phyloP scores from a whole-genome alignment of 2,113 vertebrate species.

The Penelope pileata region DNA sequence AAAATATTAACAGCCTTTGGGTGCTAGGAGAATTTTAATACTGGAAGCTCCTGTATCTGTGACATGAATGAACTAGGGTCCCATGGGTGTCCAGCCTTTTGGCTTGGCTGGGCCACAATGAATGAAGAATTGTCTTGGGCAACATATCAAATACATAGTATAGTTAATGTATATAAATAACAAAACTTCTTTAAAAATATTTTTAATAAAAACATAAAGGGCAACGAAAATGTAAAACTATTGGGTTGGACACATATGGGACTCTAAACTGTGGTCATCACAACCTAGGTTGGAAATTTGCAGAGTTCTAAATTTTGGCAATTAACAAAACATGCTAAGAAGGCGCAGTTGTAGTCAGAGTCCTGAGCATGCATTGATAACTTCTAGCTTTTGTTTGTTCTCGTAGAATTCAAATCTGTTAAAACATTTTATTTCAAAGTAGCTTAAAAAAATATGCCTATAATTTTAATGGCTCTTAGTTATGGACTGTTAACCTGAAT shows the following conservation, averaged over 20 bases:
- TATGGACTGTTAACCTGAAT: not conserved
- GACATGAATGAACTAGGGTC: not conserved
- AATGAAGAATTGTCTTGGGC: too few relatives aligned
- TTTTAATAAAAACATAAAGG: too few relatives aligned
- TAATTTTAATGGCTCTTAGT: not conserved
- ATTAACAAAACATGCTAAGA: accelerated
- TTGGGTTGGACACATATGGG: not conserved
- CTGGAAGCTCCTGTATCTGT: not conserved
- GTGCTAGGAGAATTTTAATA: not conserved
- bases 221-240: not conserved
- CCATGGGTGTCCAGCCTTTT: too few relatives aligned
- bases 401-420: not conserved
- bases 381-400: not conserved
- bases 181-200: too few relatives aligned
- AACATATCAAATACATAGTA: too few relatives aligned
- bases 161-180: too few relatives aligned
- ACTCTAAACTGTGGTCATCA: not conserved
- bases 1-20: not conserved
- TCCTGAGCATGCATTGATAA: not conserved
- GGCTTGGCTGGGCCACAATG: too few relatives aligned
- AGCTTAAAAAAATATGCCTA: not conserved
- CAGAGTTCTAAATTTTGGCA: accelerated
- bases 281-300: accelerated
- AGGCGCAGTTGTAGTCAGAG: too few relatives aligned
- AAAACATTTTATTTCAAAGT: not conserved